Percentiles rank a stretch among this genome's conserved stretches.
Evolutionary conservation across 2,113 vertebrate genomes (phyloP).

Genomic region (Bos taurus): ARS-UCD2.0 NC_037330.1:67459001-67459500

Average conservation of each 20-base stretch:
- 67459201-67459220: not conserved
- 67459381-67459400: not conserved
- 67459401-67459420: not conserved
- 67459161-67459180: not conserved
- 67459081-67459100: not conserved
- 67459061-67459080: not conserved
- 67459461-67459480: not conserved
- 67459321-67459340: not conserved
- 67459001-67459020: not conserved
- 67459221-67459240: not conserved
- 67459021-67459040: not conserved
- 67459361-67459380: not conserved
- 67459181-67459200: not conserved
- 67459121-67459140: not conserved
- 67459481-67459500: not conserved
- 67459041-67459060: not conserved
- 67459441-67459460: not conserved
- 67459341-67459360: not conserved
- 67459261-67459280: not conserved
- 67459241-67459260: constrained; percentile 1
- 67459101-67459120: not conserved
- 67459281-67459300: not conserved
- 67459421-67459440: not conserved
- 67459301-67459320: not conserved
- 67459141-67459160: not conserved